phyloP scores from a whole-genome alignment of 2,888 invertebrate genomes.

The Sympetrum striolatum region DNA sequence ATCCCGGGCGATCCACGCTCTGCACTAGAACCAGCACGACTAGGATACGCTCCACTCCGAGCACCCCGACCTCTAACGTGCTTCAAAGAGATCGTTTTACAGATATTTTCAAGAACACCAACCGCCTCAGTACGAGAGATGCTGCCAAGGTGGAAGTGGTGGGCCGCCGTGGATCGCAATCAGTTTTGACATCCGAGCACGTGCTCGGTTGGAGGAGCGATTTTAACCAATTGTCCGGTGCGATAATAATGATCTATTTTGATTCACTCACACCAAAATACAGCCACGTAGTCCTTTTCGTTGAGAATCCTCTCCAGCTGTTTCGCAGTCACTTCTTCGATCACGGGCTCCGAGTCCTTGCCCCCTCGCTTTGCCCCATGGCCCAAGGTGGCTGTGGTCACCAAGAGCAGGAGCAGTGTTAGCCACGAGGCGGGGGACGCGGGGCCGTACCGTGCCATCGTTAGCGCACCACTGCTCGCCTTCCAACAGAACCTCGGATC shows the following conservation, averaged over 20 bases:
- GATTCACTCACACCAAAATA: constrained; percentile 91
- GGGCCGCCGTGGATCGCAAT: background rate
- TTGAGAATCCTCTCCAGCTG: constrained; percentile 87
- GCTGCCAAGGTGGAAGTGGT: background rate
- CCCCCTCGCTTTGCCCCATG: constrained; percentile 39
- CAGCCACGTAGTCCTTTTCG: constrained; percentile 93
- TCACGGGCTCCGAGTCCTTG: constrained; percentile 55
- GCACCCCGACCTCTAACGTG: background rate
- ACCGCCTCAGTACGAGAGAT: background rate
- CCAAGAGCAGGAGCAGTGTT: constrained; percentile 45
- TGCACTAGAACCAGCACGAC: background rate
- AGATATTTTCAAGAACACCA: background rate
- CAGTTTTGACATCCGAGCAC: background rate
- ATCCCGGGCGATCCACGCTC: background rate
- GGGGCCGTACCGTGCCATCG: constrained; percentile 45
- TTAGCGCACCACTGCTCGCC: constrained; percentile 42
- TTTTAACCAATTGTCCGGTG: background rate
- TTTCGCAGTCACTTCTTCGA: constrained; percentile 92
- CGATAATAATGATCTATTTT: background rate
- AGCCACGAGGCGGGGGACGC: constrained; percentile 47
- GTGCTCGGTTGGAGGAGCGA: background rate
- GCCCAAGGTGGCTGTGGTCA: constrained; percentile 22
- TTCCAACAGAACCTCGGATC: constrained; percentile 5
- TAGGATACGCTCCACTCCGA: background rate
- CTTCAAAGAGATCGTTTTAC: background rate